Base-by-base conservation (phyloP, 2,113 vertebrate species). In the Semicossyphus pulcher region DNA sequence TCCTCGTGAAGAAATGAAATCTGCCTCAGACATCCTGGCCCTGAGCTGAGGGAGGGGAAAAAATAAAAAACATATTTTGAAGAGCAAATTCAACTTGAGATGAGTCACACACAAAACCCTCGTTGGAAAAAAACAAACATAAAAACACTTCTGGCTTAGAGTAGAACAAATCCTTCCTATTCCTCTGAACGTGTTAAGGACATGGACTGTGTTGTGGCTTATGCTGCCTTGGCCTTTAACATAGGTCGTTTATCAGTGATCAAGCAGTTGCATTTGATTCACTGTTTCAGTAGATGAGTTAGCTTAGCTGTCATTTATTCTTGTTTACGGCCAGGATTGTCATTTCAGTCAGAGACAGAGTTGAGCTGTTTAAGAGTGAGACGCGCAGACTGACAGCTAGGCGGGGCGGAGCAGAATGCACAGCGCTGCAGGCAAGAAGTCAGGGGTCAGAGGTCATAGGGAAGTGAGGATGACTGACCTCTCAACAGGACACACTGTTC, bases 1-100 rank as follows among this genome's bases (percentile, higher is more conserved):
- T 87, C 52, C 77, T 85, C 78, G 78, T 72, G 64, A 81, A 91
- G 70, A 83, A 87, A 80, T 69, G 5, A 84, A 82, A 78, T 88
- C 74, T 83, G 64, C 70, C 66, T 80, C 83, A 86, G 86, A 90
- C 81, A 83, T 88, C 53, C 77, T 87, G 78, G 59, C 85, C 71
- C 73, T 54, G 32, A 76, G 66, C 56, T 54, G 41, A 65, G 51
- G 61, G n/a, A n/a, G 39, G 59, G n/a, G 56, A 32, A 18, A 58
- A 14, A 49, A 37, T 42, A 51, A 76, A 52, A 51, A 82, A 81
- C 36, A 83, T 67, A 73, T 78, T 81, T 76, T 72, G 56, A 81
- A 85, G 76, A 72, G 62, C 47, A 70, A 76, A 74, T 80, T 73
- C 36, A 68, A 52, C 34, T 58, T 53, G 36, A 53, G 34, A 74